Conservation (phyloP, 2,797 vertebrate genomes). For the Pangasius macronema region DNA sequence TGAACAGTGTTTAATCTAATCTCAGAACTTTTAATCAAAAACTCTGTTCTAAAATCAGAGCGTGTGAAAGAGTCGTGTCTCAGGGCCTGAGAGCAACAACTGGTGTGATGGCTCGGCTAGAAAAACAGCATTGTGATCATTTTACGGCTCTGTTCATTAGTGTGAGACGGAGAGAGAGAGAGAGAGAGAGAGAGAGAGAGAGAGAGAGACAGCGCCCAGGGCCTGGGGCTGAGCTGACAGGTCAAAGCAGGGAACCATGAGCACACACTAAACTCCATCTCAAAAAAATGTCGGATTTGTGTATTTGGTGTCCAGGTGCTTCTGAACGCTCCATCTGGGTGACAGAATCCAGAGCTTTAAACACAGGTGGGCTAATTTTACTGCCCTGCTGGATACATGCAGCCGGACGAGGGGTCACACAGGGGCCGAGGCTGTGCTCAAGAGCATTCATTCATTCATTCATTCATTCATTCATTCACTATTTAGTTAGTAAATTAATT, state of each 20-base stretch:
- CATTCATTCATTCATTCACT: neutral
- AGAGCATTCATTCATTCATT: neutral
- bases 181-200: neutral
- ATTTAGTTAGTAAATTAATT: neutral
- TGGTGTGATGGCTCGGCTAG: conserved; percentile 69
- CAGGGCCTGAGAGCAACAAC: conserved; percentile 68
- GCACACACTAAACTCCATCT: conserved; percentile 18
- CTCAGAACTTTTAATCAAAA: neutral
- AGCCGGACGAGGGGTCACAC: conserved; percentile 49
- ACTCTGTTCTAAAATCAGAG: neutral
- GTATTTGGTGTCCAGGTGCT: conserved; percentile 71
- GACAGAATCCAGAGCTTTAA: conserved; percentile 53
- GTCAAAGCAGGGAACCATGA: conserved; percentile 47
- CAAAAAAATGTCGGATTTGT: conserved; percentile 63
- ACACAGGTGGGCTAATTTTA: conserved; percentile 50
- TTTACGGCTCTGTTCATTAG: conserved; percentile 71
- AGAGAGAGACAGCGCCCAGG: neutral
- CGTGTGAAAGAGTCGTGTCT: conserved; percentile 64
- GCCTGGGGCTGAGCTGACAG: conserved; percentile 52
- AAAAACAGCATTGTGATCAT: conserved; percentile 69
- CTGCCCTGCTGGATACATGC: conserved; percentile 65
- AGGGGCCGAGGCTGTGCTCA: conserved; percentile 17
- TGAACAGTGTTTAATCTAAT: neutral
- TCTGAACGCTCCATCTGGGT: conserved; percentile 41
- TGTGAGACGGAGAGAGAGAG: conserved; percentile 27